Evolutionary conservation across 2,797 vertebrate species (phyloP).

Genomic region (Sebastes steindachneri): DNA sequence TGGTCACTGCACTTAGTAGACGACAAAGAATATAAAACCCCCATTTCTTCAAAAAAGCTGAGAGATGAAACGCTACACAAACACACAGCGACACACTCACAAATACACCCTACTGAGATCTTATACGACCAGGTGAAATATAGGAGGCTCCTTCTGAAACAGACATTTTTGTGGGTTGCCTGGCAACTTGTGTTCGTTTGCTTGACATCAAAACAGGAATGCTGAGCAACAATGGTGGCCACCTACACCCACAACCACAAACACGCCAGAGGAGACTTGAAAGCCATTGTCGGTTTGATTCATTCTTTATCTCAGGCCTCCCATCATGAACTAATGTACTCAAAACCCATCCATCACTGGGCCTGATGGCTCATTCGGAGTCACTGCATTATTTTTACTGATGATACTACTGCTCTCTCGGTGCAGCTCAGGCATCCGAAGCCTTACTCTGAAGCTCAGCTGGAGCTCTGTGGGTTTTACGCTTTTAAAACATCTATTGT

Average conservation of each 20-base stretch:
- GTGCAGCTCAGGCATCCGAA: constrained; percentile 20
- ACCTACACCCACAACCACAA: constrained; percentile 23
- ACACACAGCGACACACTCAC: neutral
- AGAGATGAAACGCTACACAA: constrained; percentile 12
- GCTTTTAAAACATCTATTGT: constrained; percentile 39
- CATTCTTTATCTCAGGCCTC: constrained; percentile 17
- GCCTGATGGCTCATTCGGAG: constrained; percentile 35
- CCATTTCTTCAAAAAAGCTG: constrained; percentile 19
- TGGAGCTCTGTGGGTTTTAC: constrained; percentile 23
- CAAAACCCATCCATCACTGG: constrained; percentile 32
- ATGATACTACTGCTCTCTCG: constrained; percentile 8
- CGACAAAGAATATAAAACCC: neutral
- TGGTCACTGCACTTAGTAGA: constrained; percentile 2
- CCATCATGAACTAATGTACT: constrained; percentile 45
- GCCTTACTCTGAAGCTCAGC: constrained; percentile 33
- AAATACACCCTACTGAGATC: constrained; percentile 12
- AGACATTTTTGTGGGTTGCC: constrained; percentile 48
- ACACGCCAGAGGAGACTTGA: constrained; percentile 20
- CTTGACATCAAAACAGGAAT: constrained; percentile 52
- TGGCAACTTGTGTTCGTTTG: constrained; percentile 60
- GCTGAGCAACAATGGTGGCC: constrained; percentile 36
- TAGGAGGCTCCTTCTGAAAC: constrained; percentile 22
- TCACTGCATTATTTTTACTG: constrained; percentile 31
- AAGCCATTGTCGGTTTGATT: constrained; percentile 32
- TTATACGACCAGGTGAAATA: constrained; percentile 46